phyloP scores from a whole-genome alignment of 2,797 vertebrate genomes.

The Gymnopithys bicolor region DNA sequence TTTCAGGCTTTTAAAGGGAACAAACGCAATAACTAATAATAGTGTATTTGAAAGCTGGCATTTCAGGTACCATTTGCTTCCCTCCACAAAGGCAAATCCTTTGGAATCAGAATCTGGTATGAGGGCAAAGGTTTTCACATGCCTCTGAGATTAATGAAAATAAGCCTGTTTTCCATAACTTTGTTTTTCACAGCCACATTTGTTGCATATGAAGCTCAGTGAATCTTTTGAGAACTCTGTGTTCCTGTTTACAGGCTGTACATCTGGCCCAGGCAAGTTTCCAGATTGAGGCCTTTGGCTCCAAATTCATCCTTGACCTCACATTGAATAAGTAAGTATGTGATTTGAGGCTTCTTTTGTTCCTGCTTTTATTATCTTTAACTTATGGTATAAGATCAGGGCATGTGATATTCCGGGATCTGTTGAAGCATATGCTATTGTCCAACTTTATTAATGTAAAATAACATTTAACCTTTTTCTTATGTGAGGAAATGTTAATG shows the following conservation, averaged over 20 bases:
- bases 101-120: not conserved
- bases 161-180: not conserved
- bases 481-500: not conserved
- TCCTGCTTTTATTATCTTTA: not conserved
- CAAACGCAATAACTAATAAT: not conserved
- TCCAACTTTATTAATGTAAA: not conserved
- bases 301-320: slow-evolving; percentile 94
- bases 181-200: not conserved
- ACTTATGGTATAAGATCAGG: not conserved
- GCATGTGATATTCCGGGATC: not conserved
- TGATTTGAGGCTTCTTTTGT: not conserved
- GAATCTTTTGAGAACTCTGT: slow-evolving; percentile 23
- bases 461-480: not conserved
- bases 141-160: not conserved
- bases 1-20: slow-evolving; percentile 19
- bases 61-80: not conserved
- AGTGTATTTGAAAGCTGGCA: not conserved
- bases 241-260: slow-evolving; percentile 82
- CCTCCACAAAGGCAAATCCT: not conserved
- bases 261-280: slow-evolving; percentile 96
- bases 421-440: not conserved
- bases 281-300: slow-evolving; percentile 94
- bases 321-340: slow-evolving; percentile 94
- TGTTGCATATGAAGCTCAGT: not conserved
- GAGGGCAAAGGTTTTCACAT: not conserved